These are phyloP conservation scores for Unio delphinus DNA, from an alignment of 2,888 invertebrate genomes.

Conservation along the genomic window DNA sequence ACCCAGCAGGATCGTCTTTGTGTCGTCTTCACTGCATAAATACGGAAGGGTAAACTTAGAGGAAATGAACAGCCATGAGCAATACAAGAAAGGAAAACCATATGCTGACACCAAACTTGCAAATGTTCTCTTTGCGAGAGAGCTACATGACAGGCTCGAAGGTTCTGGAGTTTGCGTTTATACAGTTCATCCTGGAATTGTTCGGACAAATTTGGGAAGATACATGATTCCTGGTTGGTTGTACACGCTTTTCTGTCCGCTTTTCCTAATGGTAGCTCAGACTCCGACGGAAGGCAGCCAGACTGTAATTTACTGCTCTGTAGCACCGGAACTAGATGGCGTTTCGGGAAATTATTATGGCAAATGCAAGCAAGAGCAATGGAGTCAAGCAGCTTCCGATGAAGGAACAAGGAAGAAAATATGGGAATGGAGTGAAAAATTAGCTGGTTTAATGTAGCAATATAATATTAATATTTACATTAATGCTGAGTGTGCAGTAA, in stretches of 20 bases:
- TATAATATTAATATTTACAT: too few relatives aligned
- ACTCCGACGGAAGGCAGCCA: constrained; percentile 60
- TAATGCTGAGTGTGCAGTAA: too few relatives aligned
- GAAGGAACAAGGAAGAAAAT: constrained; percentile 78
- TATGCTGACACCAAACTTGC: constrained; percentile 70
- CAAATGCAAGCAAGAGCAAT: constrained; percentile 78
- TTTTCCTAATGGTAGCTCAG: constrained; percentile 41
- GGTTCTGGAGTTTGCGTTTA: constrained; percentile 59
- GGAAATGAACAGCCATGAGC: constrained; percentile 47
- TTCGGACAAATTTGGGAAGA: constrained; percentile 61
- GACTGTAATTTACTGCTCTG: constrained; percentile 62
- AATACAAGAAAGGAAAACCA: constrained; percentile 49
- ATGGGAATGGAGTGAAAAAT: constrained; percentile 84
- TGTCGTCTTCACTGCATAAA: constrained; percentile 92
- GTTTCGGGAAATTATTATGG: constrained; percentile 84
- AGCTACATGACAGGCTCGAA: constrained; percentile 52
- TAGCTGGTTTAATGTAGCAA: constrained; percentile 76
- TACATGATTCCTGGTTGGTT: constrained; percentile 38
- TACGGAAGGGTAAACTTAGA: constrained; percentile 55
- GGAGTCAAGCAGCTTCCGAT: constrained; percentile 77
- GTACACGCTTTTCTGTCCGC: constrained; percentile 30
- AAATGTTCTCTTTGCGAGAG: constrained; percentile 65
- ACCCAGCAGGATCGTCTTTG: constrained; percentile 82
- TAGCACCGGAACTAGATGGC: constrained; percentile 76
- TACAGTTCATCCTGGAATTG: constrained; percentile 68